Evolutionary conservation across 2,888 invertebrate species (phyloP), one percentile per base, ranked within the genome.

Genomic region (Tenthredo mesomela): DNA sequence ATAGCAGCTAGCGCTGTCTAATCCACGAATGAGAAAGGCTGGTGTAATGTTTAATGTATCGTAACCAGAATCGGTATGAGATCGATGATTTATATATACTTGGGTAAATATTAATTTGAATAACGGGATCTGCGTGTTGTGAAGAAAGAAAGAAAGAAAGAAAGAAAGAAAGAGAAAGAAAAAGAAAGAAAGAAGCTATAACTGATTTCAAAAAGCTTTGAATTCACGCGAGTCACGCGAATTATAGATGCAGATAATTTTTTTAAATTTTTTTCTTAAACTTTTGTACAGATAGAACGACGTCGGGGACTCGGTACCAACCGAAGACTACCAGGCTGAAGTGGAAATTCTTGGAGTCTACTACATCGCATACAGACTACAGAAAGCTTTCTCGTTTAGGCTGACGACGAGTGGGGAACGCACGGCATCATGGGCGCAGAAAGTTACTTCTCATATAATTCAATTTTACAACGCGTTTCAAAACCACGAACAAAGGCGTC

Each of bases 331-430:
- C 80, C 80, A 80, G 80, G 6, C 15, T 61, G 61, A 61, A 80
- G 80, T 58, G 80, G 80, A 80, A 80, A 80, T 80, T 80, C 80
- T 18, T 80, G 40, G 61, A 80, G 80, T 80, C 80, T 58, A 61
- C 80, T 80, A 40, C 40, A 80, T 80, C 80, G 80, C n/a, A n/a
- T 54, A 77, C 33, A 15, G 77, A 33, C 25, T 80, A 80, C 80
- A 80, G 80, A 80, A 61, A 80, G 80, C 80, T 80, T 80, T 80
- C 80, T 80, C 80, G 80, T 80, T 61, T 15, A 33, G 40, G 61
- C 40, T 40, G 37, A 43, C n/a, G 25, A 43, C 43, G 73, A 80
- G 80, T 80, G 80, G 80, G 80, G 80, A 80, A 61, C 37, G 4
- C 4, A 18, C 61, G 29, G 29, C 29, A 29, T 29, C 80, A 80